Conservation (phyloP, 2,797 vertebrate species). For the Rhynchonycteris naso region DNA sequence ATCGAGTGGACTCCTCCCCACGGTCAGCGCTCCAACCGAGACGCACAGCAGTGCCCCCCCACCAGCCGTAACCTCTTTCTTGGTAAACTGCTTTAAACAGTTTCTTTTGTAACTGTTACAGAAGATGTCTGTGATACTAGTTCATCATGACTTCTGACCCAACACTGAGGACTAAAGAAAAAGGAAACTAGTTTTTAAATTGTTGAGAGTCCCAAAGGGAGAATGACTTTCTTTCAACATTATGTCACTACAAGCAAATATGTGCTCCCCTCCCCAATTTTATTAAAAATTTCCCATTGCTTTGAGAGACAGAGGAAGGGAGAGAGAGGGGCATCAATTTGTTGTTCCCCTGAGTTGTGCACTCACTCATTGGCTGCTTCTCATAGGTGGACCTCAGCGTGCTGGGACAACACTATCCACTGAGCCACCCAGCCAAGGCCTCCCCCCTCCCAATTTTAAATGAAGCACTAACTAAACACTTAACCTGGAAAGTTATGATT, state of each 20-base stretch:
- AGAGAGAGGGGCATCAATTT: no score
- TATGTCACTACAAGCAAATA: neutral
- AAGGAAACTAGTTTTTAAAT: conserved; percentile 21
- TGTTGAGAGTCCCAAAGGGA: neutral
- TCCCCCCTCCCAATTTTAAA: neutral
- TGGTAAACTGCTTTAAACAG: neutral
- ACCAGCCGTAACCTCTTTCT: neutral
- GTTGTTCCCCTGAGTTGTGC: no score
- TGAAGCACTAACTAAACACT: neutral
- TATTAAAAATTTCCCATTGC: no score
- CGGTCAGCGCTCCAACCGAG: neutral
- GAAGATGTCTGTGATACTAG: neutral
- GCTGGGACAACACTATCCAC: no score
- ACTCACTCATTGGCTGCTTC: no score
- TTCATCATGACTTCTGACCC: conserved; percentile 35
- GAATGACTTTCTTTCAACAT: conserved; percentile 24
- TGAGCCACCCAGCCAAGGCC: no score
- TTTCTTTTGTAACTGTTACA: neutral
- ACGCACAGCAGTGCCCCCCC: neutral
- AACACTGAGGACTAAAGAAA: neutral
- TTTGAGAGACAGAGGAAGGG: no score
- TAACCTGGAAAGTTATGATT: neutral
- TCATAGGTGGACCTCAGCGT: no score
- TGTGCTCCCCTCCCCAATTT: neutral
- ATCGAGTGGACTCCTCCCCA: neutral